Evolutionary conservation across 2,797 vertebrate genomes (phyloP), one percentile per base, ranked within the genome.

Genomic region (Geotrypetes seraphini): DNA sequence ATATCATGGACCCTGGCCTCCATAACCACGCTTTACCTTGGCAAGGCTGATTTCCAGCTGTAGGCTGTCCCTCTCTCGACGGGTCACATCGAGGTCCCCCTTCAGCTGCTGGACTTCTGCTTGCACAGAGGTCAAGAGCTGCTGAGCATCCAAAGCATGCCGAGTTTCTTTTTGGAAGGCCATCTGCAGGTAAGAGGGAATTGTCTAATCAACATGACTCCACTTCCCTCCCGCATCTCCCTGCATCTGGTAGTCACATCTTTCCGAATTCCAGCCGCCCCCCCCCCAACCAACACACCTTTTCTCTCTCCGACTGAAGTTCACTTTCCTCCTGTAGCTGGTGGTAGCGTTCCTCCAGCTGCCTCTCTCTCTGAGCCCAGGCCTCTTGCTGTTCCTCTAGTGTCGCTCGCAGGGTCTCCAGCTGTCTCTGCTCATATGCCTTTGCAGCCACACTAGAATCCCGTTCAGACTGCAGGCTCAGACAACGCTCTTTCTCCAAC

Each of bases 31-130:
- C n/a, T 4, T 33, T 23, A 46, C 43, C 43, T 46, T 46, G 15
- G 46, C 68, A 51, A 86, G 36, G 22, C 65, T 75, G 46, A 69
- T 66, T 16, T 85, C 78, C 66, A 79, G 67, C 28, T 71, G 70
- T 39, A 72, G 40, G 0, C 56, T 32, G 1, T 85, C 83, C 32
- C 66, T 65, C 41, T 82, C 79, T 10, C 71, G 52, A 35, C 53
- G 60, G 2, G 42, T 57, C 0, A 53, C 43, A 19, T 79, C 71
- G 53, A 78, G 39, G 7, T 78, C 73, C 2, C 36, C 48, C 31
- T 72, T 71, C 11, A 70, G 29, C 7, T 48, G 41, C 22, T 34
- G 69, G 25, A 74, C 25, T 5, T 79, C 69, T 2, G 64, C 29
- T 36, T 73, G 72, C 4, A 53, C 34, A 15, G 60, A 37, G 2